Conservation (phyloP, 2,113 vertebrate genomes). For the Spea bombifrons region DNA sequence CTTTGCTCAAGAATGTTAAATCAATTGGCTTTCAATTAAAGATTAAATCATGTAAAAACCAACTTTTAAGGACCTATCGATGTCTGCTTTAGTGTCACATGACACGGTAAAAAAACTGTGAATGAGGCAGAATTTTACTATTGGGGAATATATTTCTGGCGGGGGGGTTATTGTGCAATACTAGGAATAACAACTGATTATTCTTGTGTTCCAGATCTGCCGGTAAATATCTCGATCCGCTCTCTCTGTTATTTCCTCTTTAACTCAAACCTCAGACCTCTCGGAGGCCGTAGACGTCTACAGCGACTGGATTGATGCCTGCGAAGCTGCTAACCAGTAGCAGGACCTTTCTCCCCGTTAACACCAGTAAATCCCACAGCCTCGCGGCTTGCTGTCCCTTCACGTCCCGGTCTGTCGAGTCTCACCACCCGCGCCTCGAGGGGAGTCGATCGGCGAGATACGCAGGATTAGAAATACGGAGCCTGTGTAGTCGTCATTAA, state of each 20-base stretch:
- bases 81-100: no score
- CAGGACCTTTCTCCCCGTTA: background rate
- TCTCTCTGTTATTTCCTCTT: slow-evolving; percentile 47
- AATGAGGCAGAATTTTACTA: no score
- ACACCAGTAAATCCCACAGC: background rate
- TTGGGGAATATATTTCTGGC: no score
- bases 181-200: no score
- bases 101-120: no score
- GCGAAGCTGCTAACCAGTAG: slow-evolving; percentile 92
- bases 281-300: slow-evolving; percentile 90
- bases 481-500: background rate
- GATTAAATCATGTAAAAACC: no score
- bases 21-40: no score
- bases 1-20: no score
- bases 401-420: background rate
- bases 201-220: no score
- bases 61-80: no score
- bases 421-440: background rate
- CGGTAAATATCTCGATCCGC: no score
- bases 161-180: no score
- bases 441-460: background rate
- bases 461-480: background rate
- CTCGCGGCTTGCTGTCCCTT: background rate
- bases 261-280: slow-evolving; percentile 73
- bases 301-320: slow-evolving; percentile 93